Conservation (phyloP, 1,140 invertebrate genomes). For the Anagrus nilaparvatae region DNA sequence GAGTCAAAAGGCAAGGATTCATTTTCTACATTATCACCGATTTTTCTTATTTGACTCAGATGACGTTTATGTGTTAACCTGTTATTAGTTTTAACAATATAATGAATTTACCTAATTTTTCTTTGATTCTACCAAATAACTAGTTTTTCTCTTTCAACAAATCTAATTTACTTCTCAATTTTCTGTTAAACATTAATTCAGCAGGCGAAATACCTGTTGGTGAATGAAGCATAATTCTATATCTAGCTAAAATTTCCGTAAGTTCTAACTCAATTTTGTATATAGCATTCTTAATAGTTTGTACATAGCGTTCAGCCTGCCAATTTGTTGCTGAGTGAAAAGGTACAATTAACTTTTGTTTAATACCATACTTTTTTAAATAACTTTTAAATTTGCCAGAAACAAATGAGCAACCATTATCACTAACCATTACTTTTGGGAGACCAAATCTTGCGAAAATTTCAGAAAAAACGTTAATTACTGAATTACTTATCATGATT, state of each 20-base stretch:
- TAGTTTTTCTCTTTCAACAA: neutral
- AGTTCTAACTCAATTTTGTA: too few relatives aligned
- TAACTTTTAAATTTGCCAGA: neutral
- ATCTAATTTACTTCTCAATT: neutral
- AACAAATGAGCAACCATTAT: neutral
- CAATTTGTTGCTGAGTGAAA: slow-evolving; percentile 27
- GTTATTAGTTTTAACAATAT: too few relatives aligned
- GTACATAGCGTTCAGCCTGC: slow-evolving; percentile 25
- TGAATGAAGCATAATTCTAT: neutral
- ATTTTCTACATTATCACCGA: too few relatives aligned
- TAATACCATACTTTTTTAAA: slow-evolving; percentile 19
- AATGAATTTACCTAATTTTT: too few relatives aligned
- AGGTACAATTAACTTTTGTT: slow-evolving; percentile 22
- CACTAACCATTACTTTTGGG: neutral
- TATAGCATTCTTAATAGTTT: slow-evolving; percentile 28
- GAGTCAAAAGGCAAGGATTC: too few relatives aligned
- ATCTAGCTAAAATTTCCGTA: too few relatives aligned
- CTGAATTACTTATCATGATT: neutral
- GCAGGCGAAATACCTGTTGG: neutral
- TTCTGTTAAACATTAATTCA: slow-evolving; percentile 1
- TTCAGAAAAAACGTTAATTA: neutral
- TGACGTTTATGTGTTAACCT: too few relatives aligned
- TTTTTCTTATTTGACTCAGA: too few relatives aligned
- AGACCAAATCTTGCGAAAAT: neutral
- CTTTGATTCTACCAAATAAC: too few relatives aligned